These are phyloP conservation scores for Saxidomus purpurata DNA, from an alignment of 1,140 invertebrate species.

Conservation along the genomic window DNA sequence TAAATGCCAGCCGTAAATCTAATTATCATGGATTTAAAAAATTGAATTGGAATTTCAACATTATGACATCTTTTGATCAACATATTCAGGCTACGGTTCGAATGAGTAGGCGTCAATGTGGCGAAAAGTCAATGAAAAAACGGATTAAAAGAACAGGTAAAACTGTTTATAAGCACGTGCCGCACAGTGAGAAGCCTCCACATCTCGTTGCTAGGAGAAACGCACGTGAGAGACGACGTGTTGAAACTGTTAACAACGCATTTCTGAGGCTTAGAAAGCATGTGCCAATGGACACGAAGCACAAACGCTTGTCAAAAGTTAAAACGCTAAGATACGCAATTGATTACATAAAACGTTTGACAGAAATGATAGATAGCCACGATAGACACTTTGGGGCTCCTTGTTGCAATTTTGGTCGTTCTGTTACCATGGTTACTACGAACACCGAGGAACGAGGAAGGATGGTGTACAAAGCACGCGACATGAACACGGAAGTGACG, in stretches of 20 bases:
- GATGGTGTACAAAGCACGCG: slow-evolving; percentile 12
- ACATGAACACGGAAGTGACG: slow-evolving; percentile 52
- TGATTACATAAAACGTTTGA: slow-evolving; percentile 95
- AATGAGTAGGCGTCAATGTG: slow-evolving; percentile 19
- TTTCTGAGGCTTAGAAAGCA: slow-evolving; percentile 80
- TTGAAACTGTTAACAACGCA: slow-evolving; percentile 95
- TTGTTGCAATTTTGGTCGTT: slow-evolving; percentile 59
- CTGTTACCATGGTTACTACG: slow-evolving; percentile 45
- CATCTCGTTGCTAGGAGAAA: slow-evolving; percentile 96
- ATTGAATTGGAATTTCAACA: neutral
- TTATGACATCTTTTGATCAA: slow-evolving; percentile 31
- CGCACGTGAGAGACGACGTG: slow-evolving; percentile 96
- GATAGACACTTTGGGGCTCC: slow-evolving; percentile 68
- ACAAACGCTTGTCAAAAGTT: slow-evolving; percentile 90
- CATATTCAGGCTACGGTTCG: neutral
- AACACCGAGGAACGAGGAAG: neutral
- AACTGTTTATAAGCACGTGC: slow-evolving; percentile 77
- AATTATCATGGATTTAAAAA: too few relatives aligned
- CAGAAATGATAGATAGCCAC: slow-evolving; percentile 90
- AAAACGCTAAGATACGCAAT: slow-evolving; percentile 97
- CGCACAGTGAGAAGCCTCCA: slow-evolving; percentile 86
- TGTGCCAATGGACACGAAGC: slow-evolving; percentile 87
- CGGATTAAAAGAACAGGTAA: slow-evolving; percentile 59
- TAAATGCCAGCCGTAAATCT: too few relatives aligned
- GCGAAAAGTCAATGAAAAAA: slow-evolving; percentile 5